phyloP scores from a whole-genome alignment of 2,888 invertebrate species.

The Sabellastarte sp. region DNA sequence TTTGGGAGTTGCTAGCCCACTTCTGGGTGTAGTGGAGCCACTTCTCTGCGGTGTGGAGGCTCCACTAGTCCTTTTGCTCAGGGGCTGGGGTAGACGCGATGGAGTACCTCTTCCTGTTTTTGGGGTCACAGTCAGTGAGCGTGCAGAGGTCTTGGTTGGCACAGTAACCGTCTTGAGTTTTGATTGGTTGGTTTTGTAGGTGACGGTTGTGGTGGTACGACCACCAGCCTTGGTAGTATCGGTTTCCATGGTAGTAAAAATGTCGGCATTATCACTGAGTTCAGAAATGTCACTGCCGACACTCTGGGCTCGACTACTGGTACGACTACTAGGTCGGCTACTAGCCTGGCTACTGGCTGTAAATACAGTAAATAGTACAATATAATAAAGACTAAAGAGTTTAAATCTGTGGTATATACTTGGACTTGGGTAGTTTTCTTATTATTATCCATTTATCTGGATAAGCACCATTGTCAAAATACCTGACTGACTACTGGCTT shows the following conservation, averaged over 20 bases:
- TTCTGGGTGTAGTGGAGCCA: background rate
- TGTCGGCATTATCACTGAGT: conserved; percentile 45
- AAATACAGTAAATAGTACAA: no score
- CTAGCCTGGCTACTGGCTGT: conserved; percentile 32
- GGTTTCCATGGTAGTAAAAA: conserved; percentile 52
- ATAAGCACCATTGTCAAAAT: no score
- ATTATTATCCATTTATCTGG: no score
- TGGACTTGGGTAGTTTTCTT: no score
- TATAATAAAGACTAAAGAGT: no score
- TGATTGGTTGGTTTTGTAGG: conserved; percentile 51
- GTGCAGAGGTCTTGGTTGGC: conserved; percentile 9
- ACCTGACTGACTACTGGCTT: no score
- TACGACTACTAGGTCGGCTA: conserved; percentile 66
- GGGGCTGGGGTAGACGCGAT: background rate
- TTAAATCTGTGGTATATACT: no score
- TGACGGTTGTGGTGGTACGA: conserved; percentile 49
- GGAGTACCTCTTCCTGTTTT: background rate
- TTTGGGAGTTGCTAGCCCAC: background rate
- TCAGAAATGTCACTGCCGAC: conserved; percentile 87
- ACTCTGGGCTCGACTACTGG: conserved; percentile 76
- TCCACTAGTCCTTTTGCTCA: background rate
- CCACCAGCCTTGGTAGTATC: conserved; percentile 47
- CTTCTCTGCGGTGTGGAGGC: background rate
- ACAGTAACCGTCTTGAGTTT: conserved; percentile 39
- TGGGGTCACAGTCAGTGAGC: background rate